These are phyloP conservation scores for Ia io DNA, from an alignment of 2,113 vertebrate genomes.

Conservation along the genomic window DNA sequence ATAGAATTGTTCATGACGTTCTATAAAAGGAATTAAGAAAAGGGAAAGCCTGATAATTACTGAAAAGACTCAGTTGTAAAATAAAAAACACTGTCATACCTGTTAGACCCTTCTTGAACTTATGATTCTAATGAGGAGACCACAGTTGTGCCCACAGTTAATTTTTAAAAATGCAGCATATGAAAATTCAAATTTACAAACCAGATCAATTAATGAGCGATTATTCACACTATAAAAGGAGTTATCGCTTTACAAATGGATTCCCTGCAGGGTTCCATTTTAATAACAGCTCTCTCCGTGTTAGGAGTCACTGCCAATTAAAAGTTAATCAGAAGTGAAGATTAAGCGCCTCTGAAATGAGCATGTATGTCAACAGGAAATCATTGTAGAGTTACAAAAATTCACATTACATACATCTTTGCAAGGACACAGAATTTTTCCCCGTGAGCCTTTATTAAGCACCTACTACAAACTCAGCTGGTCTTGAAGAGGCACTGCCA, in stretches of 20 bases:
- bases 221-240: constrained; percentile 76
- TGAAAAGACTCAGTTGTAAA: background rate
- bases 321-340: constrained; percentile 75
- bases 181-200: constrained; percentile 73
- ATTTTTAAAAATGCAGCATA: background rate
- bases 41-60: background rate
- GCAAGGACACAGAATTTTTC: background rate
- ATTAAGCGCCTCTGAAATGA: constrained; percentile 67
- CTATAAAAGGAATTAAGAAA: constrained; percentile 30
- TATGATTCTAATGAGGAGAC: constrained; percentile 47
- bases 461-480: background rate
- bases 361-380: constrained; percentile 58
- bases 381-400: constrained; percentile 9
- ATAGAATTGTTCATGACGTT: background rate
- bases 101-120: constrained; percentile 35
- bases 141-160: background rate
- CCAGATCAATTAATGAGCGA: constrained; percentile 76
- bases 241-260: constrained; percentile 75
- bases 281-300: constrained; percentile 71
- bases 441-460: background rate
- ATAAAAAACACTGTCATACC: background rate
- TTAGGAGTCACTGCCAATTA: constrained; percentile 76
- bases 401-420: background rate
- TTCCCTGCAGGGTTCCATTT: constrained; percentile 77
- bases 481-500: background rate